Evolutionary conservation across 2,888 invertebrate genomes (phyloP).

Genomic region (Megalurothrips usitatus): DNA sequence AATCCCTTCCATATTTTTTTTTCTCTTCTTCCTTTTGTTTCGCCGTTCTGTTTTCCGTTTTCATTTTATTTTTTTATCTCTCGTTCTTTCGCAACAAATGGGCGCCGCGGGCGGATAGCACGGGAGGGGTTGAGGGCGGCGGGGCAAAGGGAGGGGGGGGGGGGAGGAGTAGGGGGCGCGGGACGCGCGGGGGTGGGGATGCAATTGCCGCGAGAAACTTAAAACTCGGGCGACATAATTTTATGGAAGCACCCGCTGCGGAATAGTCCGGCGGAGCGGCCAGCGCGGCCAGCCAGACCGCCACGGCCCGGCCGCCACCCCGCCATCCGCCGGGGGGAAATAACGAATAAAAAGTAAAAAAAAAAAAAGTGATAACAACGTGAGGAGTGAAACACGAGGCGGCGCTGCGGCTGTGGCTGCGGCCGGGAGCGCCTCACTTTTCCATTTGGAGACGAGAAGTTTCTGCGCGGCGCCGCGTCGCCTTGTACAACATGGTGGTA

Average conservation of each 20-base stretch:
- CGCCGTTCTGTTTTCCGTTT: neutral
- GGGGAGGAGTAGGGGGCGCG: too few species aligned
- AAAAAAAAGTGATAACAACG: too few species aligned
- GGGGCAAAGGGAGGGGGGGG: too few species aligned
- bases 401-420: too few species aligned
- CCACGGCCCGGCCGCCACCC: neutral
- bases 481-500: too few species aligned
- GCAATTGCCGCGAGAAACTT: constrained; percentile 5
- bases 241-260: neutral
- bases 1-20: neutral
- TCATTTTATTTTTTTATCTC: neutral
- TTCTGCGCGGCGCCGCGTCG: too few species aligned
- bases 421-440: too few species aligned
- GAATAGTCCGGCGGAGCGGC: neutral
- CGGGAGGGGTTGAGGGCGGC: too few species aligned
- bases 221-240: constrained; percentile 13
- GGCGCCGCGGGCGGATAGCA: neutral
- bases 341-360: neutral
- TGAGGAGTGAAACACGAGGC: too few species aligned
- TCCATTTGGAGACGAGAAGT: too few species aligned
- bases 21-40: neutral
- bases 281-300: neutral
- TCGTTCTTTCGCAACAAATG: neutral
- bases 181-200: neutral
- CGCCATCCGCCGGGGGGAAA: neutral